These are phyloP conservation scores for Julus scanicus DNA, from an alignment of 2,888 invertebrate species.

Conservation along the genomic window DNA sequence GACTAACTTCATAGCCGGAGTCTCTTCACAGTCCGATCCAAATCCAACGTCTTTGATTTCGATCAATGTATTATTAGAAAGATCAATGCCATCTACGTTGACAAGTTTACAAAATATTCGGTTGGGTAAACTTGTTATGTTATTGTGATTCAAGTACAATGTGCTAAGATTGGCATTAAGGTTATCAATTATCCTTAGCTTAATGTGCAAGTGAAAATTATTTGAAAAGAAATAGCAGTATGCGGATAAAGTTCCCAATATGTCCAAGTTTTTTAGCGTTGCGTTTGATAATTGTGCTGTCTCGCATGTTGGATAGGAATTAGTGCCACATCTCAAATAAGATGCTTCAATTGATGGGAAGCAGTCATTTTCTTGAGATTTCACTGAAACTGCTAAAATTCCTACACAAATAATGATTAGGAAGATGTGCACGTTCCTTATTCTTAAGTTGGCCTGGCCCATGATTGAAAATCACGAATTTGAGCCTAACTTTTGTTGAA, in stretches of 20 bases:
- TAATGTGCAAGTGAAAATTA: background rate
- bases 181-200: background rate
- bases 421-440: background rate
- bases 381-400: background rate
- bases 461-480: background rate
- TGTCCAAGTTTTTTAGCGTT: background rate
- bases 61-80: background rate
- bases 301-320: background rate
- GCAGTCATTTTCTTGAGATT: background rate
- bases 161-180: background rate
- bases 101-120: slow-evolving; percentile 11
- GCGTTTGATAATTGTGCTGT: background rate
- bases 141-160: background rate
- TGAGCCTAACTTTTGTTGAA: background rate
- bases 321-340: background rate
- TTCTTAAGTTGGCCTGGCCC: background rate
- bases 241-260: background rate
- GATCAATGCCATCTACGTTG: background rate
- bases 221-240: background rate
- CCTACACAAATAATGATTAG: background rate
- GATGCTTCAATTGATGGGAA: background rate
- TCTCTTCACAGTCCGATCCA: background rate
- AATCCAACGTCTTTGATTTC: slow-evolving; percentile 28
- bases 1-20: background rate
- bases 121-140: background rate